Conservation (phyloP, 2,888 invertebrate genomes). For the Sarcophaga carnaria region DNA sequence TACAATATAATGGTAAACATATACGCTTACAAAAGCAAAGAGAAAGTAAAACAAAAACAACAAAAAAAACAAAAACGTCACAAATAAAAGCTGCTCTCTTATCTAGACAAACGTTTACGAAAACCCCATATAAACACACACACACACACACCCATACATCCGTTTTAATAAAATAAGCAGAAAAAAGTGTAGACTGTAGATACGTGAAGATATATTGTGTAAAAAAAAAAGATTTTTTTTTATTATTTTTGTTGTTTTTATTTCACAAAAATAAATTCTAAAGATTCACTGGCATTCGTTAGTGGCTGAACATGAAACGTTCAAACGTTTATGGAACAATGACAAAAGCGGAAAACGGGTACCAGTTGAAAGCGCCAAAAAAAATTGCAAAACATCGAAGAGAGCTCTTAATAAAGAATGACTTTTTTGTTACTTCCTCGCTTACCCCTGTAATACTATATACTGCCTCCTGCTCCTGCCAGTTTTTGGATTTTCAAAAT, state of each 20-base stretch:
- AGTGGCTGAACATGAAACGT: background rate
- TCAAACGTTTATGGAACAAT: conserved; percentile 35
- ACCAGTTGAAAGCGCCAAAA: background rate
- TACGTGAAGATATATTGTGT: background rate
- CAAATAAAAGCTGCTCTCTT: conserved; percentile 31
- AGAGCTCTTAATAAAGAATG: conserved; percentile 35
- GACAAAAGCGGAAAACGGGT: conserved; percentile 39
- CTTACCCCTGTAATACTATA: conserved; percentile 1
- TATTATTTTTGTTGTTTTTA: conserved; percentile 3
- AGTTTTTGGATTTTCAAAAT: background rate
- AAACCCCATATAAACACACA: conserved; percentile 7
- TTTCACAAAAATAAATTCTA: background rate
- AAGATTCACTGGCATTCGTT: conserved; percentile 5
- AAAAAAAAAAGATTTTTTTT: background rate
- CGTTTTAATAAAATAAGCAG: background rate
- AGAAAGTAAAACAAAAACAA: background rate
- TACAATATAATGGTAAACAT: background rate
- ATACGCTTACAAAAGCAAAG: conserved; percentile 25
- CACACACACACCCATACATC: conserved; percentile 7
- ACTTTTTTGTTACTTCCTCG: background rate
- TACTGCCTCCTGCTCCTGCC: background rate
- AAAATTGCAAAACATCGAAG: background rate
- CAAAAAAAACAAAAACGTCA: background rate
- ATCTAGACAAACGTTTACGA: conserved; percentile 45
- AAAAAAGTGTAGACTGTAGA: conserved; percentile 8